Conservation (phyloP, 2,888 invertebrate genomes). For the Eupithecia subumbrata region DNA sequence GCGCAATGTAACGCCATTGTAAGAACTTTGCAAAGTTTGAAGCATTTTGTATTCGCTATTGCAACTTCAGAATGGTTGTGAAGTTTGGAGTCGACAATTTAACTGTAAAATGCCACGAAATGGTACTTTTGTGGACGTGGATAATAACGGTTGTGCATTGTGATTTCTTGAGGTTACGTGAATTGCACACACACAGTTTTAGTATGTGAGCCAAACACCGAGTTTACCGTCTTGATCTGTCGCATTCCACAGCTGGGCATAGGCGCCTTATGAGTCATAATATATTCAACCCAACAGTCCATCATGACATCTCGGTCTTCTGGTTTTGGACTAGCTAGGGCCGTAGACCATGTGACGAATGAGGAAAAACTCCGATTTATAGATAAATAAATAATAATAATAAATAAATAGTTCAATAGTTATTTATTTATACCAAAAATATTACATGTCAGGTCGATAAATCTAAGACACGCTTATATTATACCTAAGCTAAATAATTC, state of each 20-base stretch:
- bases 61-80: constrained; percentile 18
- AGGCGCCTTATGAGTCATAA: neutral
- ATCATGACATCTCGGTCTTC: neutral
- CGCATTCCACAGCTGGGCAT: neutral
- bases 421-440: neutral
- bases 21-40: constrained; percentile 8
- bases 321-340: neutral
- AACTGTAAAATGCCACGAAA: neutral
- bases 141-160: neutral
- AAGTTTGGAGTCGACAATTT: constrained; percentile 21
- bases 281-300: neutral
- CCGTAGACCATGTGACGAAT: neutral
- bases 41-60: constrained; percentile 20
- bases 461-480: no score
- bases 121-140: neutral
- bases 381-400: no score
- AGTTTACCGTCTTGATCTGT: neutral
- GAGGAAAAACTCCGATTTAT: neutral
- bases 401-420: no score
- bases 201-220: neutral
- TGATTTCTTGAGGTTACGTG: neutral
- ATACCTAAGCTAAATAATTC: no score
- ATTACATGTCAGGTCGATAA: no score
- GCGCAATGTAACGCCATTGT: constrained; percentile 12
- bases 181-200: neutral